These are phyloP conservation scores for Hiodon tergisus DNA, from an alignment of 2,113 vertebrate species.

Conservation along the genomic window DNA sequence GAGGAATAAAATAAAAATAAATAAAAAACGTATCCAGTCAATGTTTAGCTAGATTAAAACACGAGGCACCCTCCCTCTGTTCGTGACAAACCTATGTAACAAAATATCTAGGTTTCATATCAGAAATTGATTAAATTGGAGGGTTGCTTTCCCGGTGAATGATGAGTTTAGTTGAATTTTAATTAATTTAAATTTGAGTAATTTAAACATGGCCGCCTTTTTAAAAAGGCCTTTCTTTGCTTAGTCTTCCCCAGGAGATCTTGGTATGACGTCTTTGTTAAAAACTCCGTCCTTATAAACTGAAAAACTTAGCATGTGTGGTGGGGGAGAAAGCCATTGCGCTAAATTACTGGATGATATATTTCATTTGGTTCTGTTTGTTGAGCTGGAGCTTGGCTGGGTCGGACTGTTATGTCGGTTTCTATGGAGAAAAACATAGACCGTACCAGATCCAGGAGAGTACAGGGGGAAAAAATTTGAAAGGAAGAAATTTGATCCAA, in stretches of 20 bases:
- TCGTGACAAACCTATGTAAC: slow-evolving; percentile 30
- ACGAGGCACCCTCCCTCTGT: slow-evolving; percentile 23
- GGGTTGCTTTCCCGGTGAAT: slow-evolving; percentile 26
- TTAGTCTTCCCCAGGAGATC: slow-evolving; percentile 1
- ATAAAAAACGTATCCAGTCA: neutral
- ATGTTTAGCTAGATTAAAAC: neutral
- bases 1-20: neutral
- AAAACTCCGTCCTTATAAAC: slow-evolving; percentile 22
- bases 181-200: too few relatives aligned
- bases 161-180: slow-evolving; percentile 10
- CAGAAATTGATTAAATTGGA: slow-evolving; percentile 10
- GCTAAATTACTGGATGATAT: slow-evolving; percentile 48
- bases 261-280: slow-evolving; percentile 29
- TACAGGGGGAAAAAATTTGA: slow-evolving; percentile 54
- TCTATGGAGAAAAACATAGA: slow-evolving; percentile 82
- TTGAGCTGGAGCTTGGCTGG: slow-evolving; percentile 79
- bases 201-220: too few relatives aligned
- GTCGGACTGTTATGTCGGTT: slow-evolving; percentile 83
- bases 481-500: slow-evolving; percentile 55
- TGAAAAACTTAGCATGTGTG: slow-evolving; percentile 35
- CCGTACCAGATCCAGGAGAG: slow-evolving; percentile 61
- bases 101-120: slow-evolving; percentile 30
- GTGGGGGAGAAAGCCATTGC: slow-evolving; percentile 53
- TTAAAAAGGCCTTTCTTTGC: neutral
- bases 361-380: slow-evolving; percentile 73